phyloP scores from a whole-genome alignment of 2,113 vertebrate species.

The Thoracochromis brauschi region DNA sequence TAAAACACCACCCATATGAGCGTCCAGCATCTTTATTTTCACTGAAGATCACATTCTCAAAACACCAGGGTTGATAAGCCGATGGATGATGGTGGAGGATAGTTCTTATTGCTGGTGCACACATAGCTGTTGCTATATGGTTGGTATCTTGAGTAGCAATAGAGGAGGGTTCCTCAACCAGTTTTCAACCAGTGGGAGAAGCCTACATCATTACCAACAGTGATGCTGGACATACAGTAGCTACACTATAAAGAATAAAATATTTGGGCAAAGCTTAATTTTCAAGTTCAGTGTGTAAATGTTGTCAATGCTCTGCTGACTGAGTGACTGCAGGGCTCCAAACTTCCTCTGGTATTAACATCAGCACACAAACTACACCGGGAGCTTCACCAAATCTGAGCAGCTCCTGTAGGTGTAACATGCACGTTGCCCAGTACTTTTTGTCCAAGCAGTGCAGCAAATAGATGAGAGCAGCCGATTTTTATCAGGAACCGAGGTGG shows the following conservation, averaged over 20 bases:
- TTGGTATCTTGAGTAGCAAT: background rate
- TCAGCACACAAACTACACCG: background rate
- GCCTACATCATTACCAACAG: background rate
- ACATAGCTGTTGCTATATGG: background rate
- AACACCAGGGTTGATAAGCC: background rate
- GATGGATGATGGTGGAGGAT: background rate
- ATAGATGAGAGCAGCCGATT: background rate
- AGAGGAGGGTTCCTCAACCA: background rate
- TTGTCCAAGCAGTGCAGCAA: background rate
- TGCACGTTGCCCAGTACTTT: background rate
- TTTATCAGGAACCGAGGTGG: background rate
- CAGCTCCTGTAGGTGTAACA: background rate
- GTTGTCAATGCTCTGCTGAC: rapidly evolving
- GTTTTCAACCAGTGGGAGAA: background rate
- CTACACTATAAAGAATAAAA: background rate
- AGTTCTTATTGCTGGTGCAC: background rate
- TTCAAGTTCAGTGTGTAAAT: background rate
- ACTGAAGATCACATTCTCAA: background rate
- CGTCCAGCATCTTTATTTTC: background rate
- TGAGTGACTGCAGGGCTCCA: background rate
- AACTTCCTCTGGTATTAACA: background rate
- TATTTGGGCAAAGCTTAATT: background rate
- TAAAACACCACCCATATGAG: background rate
- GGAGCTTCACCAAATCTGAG: background rate
- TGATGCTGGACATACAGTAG: background rate